Percentiles rank a stretch among this genome's conserved stretches.
These are phyloP conservation scores for Bostrychus sinensis DNA, from an alignment of 2,113 vertebrate genomes.

Conservation along the genomic window DNA sequence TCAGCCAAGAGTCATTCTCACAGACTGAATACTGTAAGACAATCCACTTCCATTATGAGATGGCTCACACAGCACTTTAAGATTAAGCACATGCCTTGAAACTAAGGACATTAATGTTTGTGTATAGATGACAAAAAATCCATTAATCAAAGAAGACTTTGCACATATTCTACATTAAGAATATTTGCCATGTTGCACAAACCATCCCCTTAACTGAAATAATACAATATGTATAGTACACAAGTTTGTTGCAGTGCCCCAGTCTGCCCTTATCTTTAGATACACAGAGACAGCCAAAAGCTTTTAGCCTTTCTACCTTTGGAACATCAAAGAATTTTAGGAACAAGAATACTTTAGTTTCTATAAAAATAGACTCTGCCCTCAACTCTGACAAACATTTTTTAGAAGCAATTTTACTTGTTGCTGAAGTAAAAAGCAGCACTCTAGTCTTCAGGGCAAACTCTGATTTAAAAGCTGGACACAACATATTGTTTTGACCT, in stretches of 20 bases:
- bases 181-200: slow-evolving; percentile 23
- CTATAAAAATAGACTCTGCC: slow-evolving; percentile 61
- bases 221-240: slow-evolving; percentile 11
- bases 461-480: slow-evolving; percentile 36
- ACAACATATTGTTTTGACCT: slow-evolving; percentile 5
- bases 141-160: slow-evolving; percentile 21
- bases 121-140: slow-evolving; percentile 18
- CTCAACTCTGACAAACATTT: slow-evolving; percentile 47
- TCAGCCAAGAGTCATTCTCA: slow-evolving; percentile 39
- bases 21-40: slow-evolving; percentile 22
- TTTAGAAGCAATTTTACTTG: slow-evolving; percentile 61
- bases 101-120: slow-evolving; percentile 37
- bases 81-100: slow-evolving; percentile 28
- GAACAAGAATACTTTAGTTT: slow-evolving; percentile 34
- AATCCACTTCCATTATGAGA: slow-evolving; percentile 44
- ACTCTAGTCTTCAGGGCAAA: slow-evolving; percentile 30
- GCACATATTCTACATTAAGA: slow-evolving; percentile 4
- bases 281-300: slow-evolving; percentile 28
- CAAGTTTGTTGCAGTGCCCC: slow-evolving; percentile 22
- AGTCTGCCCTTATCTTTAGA: slow-evolving; percentile 45
- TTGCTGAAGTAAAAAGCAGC: slow-evolving; percentile 54
- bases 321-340: slow-evolving; percentile 50
- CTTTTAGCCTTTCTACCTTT: slow-evolving; percentile 60
- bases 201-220: slow-evolving; percentile 5
- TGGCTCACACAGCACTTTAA: slow-evolving; percentile 26